These are phyloP conservation scores for Antigone vipio DNA, from an alignment of 2,113 vertebrate genomes.

Conservation along the genomic window DNA sequence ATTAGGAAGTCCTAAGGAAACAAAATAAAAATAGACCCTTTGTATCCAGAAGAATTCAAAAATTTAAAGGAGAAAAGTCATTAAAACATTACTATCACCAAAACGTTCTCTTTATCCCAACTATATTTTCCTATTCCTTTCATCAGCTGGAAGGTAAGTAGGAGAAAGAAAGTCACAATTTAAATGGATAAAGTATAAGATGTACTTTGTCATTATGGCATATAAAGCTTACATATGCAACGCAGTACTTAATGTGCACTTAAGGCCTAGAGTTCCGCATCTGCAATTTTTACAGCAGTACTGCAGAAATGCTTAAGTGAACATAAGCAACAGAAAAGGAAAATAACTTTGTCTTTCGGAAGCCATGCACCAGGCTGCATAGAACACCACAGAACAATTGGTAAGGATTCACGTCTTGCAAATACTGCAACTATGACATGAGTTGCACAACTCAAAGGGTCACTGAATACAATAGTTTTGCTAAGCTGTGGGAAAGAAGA, in stretches of 20 bases:
- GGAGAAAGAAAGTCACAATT: not conserved
- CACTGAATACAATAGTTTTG: rapidly evolving
- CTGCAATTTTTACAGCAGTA: not conserved
- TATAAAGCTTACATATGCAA: not conserved
- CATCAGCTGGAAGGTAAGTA: not conserved
- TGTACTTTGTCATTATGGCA: not conserved
- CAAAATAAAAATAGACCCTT: not conserved
- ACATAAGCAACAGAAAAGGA: not conserved
- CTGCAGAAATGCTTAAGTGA: not conserved
- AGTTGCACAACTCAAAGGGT: not conserved
- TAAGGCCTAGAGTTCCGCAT: not conserved
- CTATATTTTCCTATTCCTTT: not conserved
- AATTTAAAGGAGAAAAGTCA: not conserved
- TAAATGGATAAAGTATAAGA: not conserved
- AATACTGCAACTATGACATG: not conserved
- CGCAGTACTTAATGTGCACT: not conserved
- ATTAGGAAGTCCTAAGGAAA: not conserved
- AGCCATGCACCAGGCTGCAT: not conserved
- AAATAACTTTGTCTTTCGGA: not conserved
- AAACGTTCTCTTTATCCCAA: not conserved
- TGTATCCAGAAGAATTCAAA: not conserved
- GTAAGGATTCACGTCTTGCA: rapidly evolving
- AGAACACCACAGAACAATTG: not conserved
- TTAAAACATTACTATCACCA: not conserved
- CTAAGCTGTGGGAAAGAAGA: not conserved